phyloP scores from a whole-genome alignment of 2,888 invertebrate genomes.

The Cantharis rufa region DNA sequence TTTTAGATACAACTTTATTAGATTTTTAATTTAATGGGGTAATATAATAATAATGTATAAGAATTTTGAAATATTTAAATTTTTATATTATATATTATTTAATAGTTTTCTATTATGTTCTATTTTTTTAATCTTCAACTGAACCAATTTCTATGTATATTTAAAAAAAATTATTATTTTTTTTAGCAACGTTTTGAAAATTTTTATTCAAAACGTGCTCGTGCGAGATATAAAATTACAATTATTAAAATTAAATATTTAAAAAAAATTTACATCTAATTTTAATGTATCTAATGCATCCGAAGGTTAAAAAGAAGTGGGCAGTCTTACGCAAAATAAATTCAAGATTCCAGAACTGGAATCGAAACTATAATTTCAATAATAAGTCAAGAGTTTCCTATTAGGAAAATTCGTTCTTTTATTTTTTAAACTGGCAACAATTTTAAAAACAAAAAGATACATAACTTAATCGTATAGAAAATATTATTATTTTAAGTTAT shows the following conservation, averaged over 20 bases:
- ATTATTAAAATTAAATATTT: neutral
- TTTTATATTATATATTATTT: neutral
- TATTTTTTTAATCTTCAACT: neutral
- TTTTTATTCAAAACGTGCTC: neutral
- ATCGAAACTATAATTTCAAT: slow-evolving; percentile 16
- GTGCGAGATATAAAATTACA: neutral
- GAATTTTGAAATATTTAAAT: neutral
- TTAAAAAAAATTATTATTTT: too few relatives aligned
- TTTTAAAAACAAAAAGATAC: slow-evolving; percentile 1
- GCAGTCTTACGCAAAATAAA: slow-evolving; percentile 8
- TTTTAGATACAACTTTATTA: neutral
- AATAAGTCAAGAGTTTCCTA: slow-evolving; percentile 1
- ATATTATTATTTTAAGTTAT: slow-evolving; percentile 6
- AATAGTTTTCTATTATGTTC: neutral
- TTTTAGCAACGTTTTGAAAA: too few relatives aligned
- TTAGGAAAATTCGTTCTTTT: neutral
- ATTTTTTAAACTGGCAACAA: neutral
- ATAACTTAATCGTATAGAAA: slow-evolving; percentile 4
- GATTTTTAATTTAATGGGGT: neutral
- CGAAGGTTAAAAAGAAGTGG: slow-evolving; percentile 9
- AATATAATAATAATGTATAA: neutral
- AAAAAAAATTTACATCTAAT: neutral
- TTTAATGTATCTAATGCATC: slow-evolving; percentile 3
- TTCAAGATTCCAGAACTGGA: slow-evolving; percentile 17
- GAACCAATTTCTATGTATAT: too few relatives aligned